Evolutionary conservation across 2,888 invertebrate genomes (phyloP).

Genomic region (Molanna angustata): DNA sequence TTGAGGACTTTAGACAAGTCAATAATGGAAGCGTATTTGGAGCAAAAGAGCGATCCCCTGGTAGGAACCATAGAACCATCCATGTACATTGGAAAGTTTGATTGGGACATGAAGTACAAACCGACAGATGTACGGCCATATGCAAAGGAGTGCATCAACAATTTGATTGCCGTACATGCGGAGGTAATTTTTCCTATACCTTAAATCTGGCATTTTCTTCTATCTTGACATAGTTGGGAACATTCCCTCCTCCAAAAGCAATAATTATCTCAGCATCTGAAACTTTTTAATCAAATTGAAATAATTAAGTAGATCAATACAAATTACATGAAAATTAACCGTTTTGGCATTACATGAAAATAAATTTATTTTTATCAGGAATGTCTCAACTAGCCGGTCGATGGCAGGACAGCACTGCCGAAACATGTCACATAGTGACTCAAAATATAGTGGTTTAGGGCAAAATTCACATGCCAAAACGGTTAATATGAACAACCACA

Average conservation of each 20-base stretch:
- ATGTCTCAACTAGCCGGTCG: too few relatives aligned
- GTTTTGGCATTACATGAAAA: too few relatives aligned
- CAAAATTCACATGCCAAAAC: too few relatives aligned
- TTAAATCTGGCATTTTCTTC: conserved; percentile 95
- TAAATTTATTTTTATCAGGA: too few relatives aligned
- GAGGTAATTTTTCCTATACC: conserved; percentile 72
- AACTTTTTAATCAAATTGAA: too few relatives aligned
- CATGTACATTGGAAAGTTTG: conserved; percentile 89
- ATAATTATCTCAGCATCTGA: conserved; percentile 99
- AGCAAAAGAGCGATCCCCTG: conserved; percentile 89
- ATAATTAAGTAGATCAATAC: too few relatives aligned
- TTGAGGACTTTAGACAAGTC: conserved; percentile 58
- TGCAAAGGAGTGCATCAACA: conserved; percentile 83
- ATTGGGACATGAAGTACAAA: conserved; percentile 75
- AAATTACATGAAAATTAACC: too few relatives aligned
- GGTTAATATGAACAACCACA: too few relatives aligned
- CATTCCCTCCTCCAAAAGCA: conserved; percentile 92
- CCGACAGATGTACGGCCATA: conserved; percentile 82
- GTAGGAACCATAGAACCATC: conserved; percentile 96
- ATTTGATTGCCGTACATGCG: conserved; percentile 74
- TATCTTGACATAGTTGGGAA: conserved; percentile 96
- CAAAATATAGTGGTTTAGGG: too few relatives aligned
- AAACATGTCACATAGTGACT: too few relatives aligned
- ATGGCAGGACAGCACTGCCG: too few relatives aligned
- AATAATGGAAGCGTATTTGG: conserved; percentile 78